A percentile compares a stretch with the other conserved stretches of the same genome.
phyloP scores from a whole-genome alignment of 2,888 invertebrate species.

The Stenodera caucasica region DNA sequence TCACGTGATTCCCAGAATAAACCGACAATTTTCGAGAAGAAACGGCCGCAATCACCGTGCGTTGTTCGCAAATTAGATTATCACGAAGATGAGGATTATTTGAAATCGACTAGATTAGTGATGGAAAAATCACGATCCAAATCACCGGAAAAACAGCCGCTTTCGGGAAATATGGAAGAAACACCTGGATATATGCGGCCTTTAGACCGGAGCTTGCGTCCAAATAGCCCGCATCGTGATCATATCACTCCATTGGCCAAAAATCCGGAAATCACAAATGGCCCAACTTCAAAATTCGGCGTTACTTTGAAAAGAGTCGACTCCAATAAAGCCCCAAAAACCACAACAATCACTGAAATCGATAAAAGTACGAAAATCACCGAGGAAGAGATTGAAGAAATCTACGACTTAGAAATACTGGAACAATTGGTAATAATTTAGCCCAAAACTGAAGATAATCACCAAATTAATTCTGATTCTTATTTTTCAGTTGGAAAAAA shows the following conservation, averaged over 20 bases:
- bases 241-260: conserved; percentile 19
- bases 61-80: conserved; percentile 20
- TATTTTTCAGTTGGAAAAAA: conserved; percentile 69
- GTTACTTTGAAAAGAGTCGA: conserved; percentile 66
- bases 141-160: conserved; percentile 28
- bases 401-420: conserved; percentile 69
- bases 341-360: conserved; percentile 55
- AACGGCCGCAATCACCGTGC: conserved; percentile 15
- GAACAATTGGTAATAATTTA: conserved; percentile 66
- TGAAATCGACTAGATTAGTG: conserved; percentile 35
- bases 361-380: conserved; percentile 50
- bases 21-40: conserved; percentile 57
- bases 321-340: conserved; percentile 58
- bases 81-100: conserved; percentile 26
- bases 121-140: conserved; percentile 27
- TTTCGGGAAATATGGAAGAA: conserved; percentile 14
- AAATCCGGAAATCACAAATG: conserved; percentile 34
- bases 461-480: conserved; percentile 5
- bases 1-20: conserved; percentile 59
- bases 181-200: conserved; percentile 29
- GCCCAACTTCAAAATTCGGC: conserved; percentile 64
- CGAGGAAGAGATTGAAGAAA: conserved; percentile 69
- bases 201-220: conserved; percentile 26
- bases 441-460: conserved; percentile 4
- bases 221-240: conserved; percentile 38